Percentiles rank a stretch among this genome's conserved stretches.
These are phyloP conservation scores for Anguilla pacifica DNA, from an alignment of 2,797 vertebrate genomes.

Conservation along the genomic window DNA sequence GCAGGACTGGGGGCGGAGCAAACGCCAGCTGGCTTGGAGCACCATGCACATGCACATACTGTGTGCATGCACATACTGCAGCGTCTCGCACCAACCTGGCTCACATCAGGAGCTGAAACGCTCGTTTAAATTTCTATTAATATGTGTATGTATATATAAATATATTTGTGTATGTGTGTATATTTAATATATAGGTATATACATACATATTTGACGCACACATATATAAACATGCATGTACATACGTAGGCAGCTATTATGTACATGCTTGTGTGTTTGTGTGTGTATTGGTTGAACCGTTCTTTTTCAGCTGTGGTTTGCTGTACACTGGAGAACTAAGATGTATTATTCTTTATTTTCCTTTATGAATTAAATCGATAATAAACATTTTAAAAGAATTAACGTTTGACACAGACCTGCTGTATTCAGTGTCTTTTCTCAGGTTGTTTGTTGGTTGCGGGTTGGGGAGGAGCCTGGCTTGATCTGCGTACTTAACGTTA, in stretches of 20 bases:
- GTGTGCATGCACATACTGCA: neutral
- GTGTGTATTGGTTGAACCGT: constrained; percentile 64
- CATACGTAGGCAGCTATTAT: neutral
- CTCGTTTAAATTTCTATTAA: constrained; percentile 59
- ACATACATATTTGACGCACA: constrained; percentile 63
- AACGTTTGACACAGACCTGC: constrained; percentile 69
- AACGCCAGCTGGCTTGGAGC: neutral
- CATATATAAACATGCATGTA: constrained; percentile 26
- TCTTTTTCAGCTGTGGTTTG: constrained; percentile 74
- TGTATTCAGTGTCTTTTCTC: constrained; percentile 53
- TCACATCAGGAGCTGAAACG: neutral
- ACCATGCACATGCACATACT: neutral
- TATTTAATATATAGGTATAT: constrained; percentile 66
- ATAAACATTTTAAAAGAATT: constrained; percentile 80
- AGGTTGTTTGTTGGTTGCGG: neutral
- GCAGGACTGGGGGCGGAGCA: neutral
- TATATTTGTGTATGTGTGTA: constrained; percentile 74
- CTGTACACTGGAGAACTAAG: constrained; percentile 80
- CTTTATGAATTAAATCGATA: constrained; percentile 74
- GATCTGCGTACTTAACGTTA: constrained; percentile 7
- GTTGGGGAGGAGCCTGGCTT: neutral
- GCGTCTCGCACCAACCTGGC: neutral
- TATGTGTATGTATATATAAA: constrained; percentile 70
- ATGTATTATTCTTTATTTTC: constrained; percentile 73
- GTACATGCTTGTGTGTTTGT: constrained; percentile 43